These are phyloP conservation scores for Drosophila rufa DNA, from an alignment of 1,140 invertebrate species.

Conservation along the genomic window DNA sequence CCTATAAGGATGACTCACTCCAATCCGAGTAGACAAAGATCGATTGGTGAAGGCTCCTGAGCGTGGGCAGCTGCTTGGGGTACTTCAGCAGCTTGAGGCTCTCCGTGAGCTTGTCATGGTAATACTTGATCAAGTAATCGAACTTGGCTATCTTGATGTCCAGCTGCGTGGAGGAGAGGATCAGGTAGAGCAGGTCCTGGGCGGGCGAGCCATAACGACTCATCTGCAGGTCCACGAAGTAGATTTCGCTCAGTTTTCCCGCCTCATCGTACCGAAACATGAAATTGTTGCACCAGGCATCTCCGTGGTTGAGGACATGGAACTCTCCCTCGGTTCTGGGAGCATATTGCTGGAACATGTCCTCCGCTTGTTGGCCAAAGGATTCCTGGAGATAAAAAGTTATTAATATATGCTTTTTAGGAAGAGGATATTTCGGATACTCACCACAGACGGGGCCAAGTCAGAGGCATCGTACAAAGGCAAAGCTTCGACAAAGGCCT, in stretches of 20 bases:
- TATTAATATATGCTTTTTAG: not conserved
- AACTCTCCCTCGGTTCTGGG: constrained; percentile 85
- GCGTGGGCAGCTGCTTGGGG: constrained; percentile 44
- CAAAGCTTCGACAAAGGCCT: constrained; percentile 29
- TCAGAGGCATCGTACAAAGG: constrained; percentile 35
- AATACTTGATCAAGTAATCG: constrained; percentile 65
- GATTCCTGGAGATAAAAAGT: constrained; percentile 30
- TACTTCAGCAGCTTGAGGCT: constrained; percentile 62
- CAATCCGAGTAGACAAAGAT: constrained; percentile 61
- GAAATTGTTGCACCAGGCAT: constrained; percentile 85
- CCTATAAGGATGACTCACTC: constrained; percentile 39
- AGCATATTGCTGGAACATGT: constrained; percentile 61
- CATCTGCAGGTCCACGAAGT: constrained; percentile 76
- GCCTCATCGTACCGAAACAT: constrained; percentile 81
- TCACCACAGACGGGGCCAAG: constrained; percentile 45
- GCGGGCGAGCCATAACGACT: constrained; percentile 69
- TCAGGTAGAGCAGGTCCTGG: constrained; percentile 67
- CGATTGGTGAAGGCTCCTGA: constrained; percentile 51
- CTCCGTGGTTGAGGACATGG: constrained; percentile 88
- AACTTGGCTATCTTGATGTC: constrained; percentile 67
- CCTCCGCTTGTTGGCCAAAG: constrained; percentile 36
- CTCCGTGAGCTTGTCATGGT: constrained; percentile 64
- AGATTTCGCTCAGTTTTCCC: constrained; percentile 49
- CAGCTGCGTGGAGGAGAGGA: constrained; percentile 61
- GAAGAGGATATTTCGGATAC: not conserved